Conservation (phyloP, 1,140 invertebrate species). For the Lysiphlebus fabarum region DNA sequence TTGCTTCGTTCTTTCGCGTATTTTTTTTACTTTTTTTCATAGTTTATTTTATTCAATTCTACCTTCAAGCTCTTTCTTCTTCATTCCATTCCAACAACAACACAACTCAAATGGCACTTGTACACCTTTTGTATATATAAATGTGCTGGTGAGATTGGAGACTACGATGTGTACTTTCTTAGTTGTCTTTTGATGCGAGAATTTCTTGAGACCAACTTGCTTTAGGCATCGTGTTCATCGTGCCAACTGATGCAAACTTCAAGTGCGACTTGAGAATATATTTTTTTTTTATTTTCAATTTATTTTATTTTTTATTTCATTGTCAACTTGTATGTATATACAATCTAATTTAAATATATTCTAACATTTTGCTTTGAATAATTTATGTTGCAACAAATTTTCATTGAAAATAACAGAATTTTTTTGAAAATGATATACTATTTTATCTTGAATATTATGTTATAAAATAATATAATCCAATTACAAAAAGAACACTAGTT, state of each 20-base stretch:
- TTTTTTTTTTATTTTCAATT: constrained; percentile 5
- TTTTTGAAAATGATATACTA: too few relatives aligned
- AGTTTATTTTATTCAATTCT: constrained; percentile 15
- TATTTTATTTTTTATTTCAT: too few relatives aligned
- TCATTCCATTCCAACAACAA: background rate
- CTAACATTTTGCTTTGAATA: too few relatives aligned
- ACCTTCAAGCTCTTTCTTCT: constrained; percentile 1
- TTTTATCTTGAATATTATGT: too few relatives aligned
- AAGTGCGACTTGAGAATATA: constrained; percentile 14
- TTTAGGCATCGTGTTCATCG: constrained; percentile 53
- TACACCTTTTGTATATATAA: background rate
- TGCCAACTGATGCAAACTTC: constrained; percentile 33
- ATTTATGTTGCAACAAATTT: too few relatives aligned
- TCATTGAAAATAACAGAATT: too few relatives aligned
- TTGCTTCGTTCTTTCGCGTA: constrained; percentile 13
- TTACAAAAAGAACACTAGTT: too few relatives aligned
- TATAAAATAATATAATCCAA: too few relatives aligned
- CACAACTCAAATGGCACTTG: background rate
- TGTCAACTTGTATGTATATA: constrained; percentile 4
- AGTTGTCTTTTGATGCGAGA: constrained; percentile 22
- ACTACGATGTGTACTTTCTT: constrained; percentile 13
- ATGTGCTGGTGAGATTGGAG: constrained; percentile 28
- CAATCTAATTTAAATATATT: too few relatives aligned
- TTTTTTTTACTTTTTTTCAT: constrained; percentile 3
- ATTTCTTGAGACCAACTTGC: constrained; percentile 48